A percentile compares a stretch with the other conserved stretches of the same genome.
Evolutionary conservation across 2,113 vertebrate species (phyloP).

Genomic region (Cichladusa arquata): DNA sequence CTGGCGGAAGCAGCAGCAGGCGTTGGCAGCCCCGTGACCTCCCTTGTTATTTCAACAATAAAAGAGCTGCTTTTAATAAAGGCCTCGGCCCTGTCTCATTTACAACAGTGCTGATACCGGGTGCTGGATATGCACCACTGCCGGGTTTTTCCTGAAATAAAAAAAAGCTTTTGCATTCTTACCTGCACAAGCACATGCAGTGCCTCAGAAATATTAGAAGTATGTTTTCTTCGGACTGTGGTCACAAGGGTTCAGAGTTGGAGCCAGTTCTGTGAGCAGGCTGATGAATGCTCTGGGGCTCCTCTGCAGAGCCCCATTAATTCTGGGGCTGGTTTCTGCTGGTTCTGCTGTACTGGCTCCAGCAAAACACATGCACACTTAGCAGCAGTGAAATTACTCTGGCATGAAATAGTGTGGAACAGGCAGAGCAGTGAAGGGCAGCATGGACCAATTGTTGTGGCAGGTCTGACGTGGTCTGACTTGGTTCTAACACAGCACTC

Average conservation of each 20-base stretch:
- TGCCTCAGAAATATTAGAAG: background rate
- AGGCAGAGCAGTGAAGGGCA: background rate
- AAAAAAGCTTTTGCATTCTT: background rate
- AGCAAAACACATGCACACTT: background rate
- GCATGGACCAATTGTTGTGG: background rate
- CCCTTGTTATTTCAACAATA: too few relatives aligned
- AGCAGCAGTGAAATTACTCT: background rate
- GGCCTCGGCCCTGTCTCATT: too few relatives aligned
- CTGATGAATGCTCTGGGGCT: background rate
- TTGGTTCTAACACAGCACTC: background rate
- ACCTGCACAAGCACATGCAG: background rate
- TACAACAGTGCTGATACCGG: background rate
- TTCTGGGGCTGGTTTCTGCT: background rate
- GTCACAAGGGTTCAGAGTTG: background rate
- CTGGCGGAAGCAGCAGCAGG: too few relatives aligned
- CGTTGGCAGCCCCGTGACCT: too few relatives aligned
- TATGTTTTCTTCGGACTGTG: background rate
- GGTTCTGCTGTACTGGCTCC: background rate
- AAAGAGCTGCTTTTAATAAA: too few relatives aligned
- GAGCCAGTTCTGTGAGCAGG: background rate
- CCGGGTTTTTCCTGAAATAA: background rate
- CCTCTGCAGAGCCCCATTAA: background rate
- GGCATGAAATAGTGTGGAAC: background rate
- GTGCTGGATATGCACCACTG: fast-evolving
- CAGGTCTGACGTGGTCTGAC: too few relatives aligned